Conservation (phyloP, 2,888 invertebrate genomes). For the Ceramica pisi region DNA sequence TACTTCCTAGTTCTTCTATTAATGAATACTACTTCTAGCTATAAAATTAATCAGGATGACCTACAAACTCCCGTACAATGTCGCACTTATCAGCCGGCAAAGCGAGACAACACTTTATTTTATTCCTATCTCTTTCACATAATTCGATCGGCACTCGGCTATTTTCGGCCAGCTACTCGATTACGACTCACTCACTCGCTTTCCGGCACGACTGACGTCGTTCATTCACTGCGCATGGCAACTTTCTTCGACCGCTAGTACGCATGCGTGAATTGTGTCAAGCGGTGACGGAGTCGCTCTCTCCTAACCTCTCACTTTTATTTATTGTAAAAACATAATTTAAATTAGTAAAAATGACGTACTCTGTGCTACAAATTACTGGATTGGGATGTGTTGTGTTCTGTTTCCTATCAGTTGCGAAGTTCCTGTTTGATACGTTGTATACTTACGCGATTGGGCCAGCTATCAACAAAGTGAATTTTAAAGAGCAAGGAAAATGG, state of each 20-base stretch:
- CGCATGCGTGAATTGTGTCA: conserved; percentile 88
- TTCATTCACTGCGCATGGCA: conserved; percentile 78
- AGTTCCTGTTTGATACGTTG: conserved; percentile 72
- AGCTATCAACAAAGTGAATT: conserved; percentile 91
- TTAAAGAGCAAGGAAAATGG: conserved; percentile 94
- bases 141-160: conserved; percentile 61
- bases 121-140: conserved; percentile 61
- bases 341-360: conserved; percentile 67
- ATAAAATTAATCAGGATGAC: conserved; percentile 52
- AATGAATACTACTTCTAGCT: not conserved
- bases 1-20: not conserved
- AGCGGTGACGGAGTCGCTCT: conserved; percentile 76
- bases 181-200: conserved; percentile 64
- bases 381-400: conserved; percentile 83
- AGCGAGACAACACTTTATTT: conserved; percentile 59
- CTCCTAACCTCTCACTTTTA: conserved; percentile 78
- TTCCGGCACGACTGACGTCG: conserved; percentile 56
- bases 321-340: conserved; percentile 54
- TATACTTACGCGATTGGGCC: conserved; percentile 89
- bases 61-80: conserved; percentile 51
- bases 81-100: conserved; percentile 57
- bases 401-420: conserved; percentile 73
- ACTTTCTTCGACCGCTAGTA: conserved; percentile 86
- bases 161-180: conserved; percentile 62
- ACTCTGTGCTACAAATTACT: conserved; percentile 79